phyloP scores from a whole-genome alignment of 2,113 vertebrate genomes.

The Carassius gibelio region DNA sequence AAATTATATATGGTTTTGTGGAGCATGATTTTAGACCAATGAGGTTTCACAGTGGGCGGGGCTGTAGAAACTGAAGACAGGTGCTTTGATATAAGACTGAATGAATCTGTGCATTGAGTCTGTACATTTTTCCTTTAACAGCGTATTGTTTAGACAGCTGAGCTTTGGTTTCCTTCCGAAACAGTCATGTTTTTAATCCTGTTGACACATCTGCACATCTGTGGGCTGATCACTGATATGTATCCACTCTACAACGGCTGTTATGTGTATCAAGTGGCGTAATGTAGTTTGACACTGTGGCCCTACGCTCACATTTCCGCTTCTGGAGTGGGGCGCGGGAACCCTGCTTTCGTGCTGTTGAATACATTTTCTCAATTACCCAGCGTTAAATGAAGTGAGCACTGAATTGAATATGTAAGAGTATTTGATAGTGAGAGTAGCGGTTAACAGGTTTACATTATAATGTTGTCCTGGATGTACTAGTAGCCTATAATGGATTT shows the following conservation, averaged over 20 bases:
- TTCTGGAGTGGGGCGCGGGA: conserved; percentile 3
- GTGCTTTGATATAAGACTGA: background rate
- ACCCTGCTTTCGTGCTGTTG: conserved; percentile 5
- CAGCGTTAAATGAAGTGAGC: conserved; percentile 23
- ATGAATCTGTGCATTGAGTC: background rate
- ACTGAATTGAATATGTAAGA: conserved; percentile 7
- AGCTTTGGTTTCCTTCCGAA: background rate
- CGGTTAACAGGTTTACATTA: conserved; percentile 14
- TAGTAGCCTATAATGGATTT: background rate
- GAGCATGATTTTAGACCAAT: background rate
- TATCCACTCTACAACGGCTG: background rate
- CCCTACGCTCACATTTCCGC: background rate
- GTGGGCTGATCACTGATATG: conserved; percentile 25
- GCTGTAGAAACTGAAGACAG: background rate
- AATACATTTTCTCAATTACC: conserved; percentile 41
- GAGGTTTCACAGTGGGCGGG: background rate
- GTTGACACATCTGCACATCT: conserved; percentile 19
- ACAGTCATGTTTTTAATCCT: background rate
- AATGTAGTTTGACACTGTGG: conserved; percentile 31
- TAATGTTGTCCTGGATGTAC: conserved; percentile 1
- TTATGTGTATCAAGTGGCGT: conserved; percentile 11
- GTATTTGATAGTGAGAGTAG: conserved; percentile 28
- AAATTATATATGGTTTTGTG: background rate
- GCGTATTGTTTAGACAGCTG: background rate
- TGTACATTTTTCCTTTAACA: background rate